phyloP scores from a whole-genome alignment of 2,113 vertebrate species.

The Hippocampus comes region DNA sequence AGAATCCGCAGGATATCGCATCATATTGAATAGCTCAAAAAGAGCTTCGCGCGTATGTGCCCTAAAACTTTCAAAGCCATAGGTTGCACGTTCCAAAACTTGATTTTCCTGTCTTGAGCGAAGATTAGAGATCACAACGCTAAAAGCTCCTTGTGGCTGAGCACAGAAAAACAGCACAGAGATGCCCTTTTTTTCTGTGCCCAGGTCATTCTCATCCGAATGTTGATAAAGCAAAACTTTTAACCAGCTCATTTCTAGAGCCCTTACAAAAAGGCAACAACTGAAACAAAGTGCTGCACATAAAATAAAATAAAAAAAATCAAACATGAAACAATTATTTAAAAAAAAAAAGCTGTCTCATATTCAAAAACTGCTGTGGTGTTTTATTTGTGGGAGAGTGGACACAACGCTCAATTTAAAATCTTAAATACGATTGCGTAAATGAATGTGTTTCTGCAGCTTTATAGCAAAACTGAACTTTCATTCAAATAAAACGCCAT shows the following conservation, averaged over 20 bases:
- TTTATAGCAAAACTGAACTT: not conserved
- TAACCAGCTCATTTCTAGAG: not conserved
- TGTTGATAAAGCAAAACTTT: conserved; percentile 1
- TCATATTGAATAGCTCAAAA: not conserved
- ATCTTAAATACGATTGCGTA: not conserved
- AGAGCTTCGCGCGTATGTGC: not conserved
- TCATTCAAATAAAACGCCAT: not conserved
- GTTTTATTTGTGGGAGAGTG: not conserved
- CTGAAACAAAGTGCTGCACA: not conserved
- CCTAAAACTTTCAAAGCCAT: not conserved
- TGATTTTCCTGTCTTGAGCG: not conserved
- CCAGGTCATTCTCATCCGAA: not conserved
- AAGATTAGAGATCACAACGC: not conserved
- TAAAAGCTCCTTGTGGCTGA: not conserved
- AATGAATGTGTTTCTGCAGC: not conserved
- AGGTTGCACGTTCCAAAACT: not conserved
- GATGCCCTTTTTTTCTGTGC: not conserved
- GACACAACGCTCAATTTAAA: not conserved
- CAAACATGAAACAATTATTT: too few species aligned
- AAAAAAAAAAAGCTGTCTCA: too few species aligned
- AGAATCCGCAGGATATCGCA: conserved; percentile 23
- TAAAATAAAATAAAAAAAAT: not conserved
- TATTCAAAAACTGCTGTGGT: not conserved
- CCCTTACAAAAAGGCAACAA: not conserved
- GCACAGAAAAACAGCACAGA: not conserved